phyloP scores from a whole-genome alignment of 2,797 vertebrate species.

The Myotis findleyi region DNA sequence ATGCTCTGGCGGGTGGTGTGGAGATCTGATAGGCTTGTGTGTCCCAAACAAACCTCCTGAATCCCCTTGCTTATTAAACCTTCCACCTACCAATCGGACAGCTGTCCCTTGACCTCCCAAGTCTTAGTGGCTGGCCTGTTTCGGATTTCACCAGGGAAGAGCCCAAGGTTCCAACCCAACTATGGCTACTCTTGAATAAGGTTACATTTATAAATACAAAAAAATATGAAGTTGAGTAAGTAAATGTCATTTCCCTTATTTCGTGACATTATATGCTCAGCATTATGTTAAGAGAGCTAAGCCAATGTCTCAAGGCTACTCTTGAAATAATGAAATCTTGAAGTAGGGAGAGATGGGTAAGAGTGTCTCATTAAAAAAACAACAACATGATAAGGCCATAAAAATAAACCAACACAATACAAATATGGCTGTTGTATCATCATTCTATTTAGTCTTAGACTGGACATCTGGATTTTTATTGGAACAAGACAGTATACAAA shows the following conservation, averaged over 20 bases:
- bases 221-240: neutral
- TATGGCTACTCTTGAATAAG: neutral
- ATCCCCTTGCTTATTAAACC: neutral
- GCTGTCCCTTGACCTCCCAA: neutral
- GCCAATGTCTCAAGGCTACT: neutral
- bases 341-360: neutral
- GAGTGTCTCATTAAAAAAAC: neutral
- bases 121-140: neutral
- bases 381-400: neutral
- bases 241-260: slow-evolving; percentile 14
- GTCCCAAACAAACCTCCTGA: neutral
- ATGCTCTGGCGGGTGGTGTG: neutral
- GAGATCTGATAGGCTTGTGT: neutral
- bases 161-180: neutral
- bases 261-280: neutral
- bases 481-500: neutral
- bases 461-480: neutral
- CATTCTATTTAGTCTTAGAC: neutral
- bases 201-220: neutral
- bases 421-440: neutral
- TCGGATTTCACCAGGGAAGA: neutral
- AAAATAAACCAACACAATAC: neutral
- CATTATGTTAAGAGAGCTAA: neutral
- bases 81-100: no score
- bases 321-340: slow-evolving; percentile 40